phyloP scores from a whole-genome alignment of 1,140 invertebrate genomes.

The Brachionus plicatilis region DNA sequence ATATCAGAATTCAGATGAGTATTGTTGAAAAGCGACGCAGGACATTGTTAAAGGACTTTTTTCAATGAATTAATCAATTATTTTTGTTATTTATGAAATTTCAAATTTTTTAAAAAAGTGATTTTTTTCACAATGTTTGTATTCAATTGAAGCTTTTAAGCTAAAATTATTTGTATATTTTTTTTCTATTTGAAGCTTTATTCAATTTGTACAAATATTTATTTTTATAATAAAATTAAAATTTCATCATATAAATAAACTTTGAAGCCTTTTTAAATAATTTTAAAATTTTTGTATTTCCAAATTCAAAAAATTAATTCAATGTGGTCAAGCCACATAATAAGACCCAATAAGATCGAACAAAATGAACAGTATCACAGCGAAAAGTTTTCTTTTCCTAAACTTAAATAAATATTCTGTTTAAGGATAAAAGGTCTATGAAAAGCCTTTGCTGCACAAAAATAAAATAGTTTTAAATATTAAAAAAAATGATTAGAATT shows the following conservation, averaged over 20 bases:
- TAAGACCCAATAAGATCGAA: too few species aligned
- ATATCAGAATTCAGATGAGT: constrained; percentile 88
- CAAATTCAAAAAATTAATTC: too few species aligned
- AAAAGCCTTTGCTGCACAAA: too few species aligned
- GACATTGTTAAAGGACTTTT: constrained; percentile 87
- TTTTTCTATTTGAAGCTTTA: not conserved
- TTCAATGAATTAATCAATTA: constrained; percentile 55
- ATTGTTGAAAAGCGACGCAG: constrained; percentile 90
- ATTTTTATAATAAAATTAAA: not conserved
- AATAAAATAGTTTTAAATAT: too few species aligned
- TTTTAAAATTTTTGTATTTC: not conserved
- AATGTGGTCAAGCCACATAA: too few species aligned
- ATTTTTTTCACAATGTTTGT: not conserved
- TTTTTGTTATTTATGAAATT: not conserved
- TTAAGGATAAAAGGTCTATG: too few species aligned
- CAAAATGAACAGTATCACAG: too few species aligned
- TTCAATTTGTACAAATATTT: not conserved
- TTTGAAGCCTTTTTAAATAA: not conserved
- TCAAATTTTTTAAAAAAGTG: not conserved
- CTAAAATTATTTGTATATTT: not conserved
- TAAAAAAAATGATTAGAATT: too few species aligned
- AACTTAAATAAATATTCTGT: too few species aligned
- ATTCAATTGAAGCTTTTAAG: not conserved
- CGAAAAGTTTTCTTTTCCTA: too few species aligned
- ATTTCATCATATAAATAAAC: not conserved